These are phyloP conservation scores for Amphipyra berbera DNA, from an alignment of 2,888 invertebrate genomes.

Conservation along the genomic window DNA sequence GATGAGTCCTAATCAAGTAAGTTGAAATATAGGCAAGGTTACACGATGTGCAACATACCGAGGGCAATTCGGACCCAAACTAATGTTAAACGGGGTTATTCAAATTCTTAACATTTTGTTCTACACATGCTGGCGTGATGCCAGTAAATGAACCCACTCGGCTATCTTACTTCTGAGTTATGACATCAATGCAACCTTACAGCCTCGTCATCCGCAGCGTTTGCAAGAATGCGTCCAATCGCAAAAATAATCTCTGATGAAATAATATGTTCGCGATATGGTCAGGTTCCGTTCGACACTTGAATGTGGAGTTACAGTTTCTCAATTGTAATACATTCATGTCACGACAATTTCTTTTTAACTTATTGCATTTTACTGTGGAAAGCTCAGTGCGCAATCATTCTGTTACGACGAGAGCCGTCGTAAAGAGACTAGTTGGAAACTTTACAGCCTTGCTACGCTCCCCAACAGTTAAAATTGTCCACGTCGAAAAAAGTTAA, in stretches of 20 bases:
- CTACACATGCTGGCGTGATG: slow-evolving; percentile 59
- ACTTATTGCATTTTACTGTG: slow-evolving; percentile 78
- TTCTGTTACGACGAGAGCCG: slow-evolving; percentile 77
- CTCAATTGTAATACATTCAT: slow-evolving; percentile 64
- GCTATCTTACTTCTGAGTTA: slow-evolving; percentile 56
- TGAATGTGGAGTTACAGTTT: slow-evolving; percentile 18
- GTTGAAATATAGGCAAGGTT: neutral
- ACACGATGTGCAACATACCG: slow-evolving; percentile 8
- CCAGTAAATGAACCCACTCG: slow-evolving; percentile 58
- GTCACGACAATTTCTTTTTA: slow-evolving; percentile 74
- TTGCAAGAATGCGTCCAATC: slow-evolving; percentile 19
- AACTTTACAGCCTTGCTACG: slow-evolving; percentile 78
- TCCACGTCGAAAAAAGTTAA: slow-evolving; percentile 71
- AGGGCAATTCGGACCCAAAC: slow-evolving; percentile 32
- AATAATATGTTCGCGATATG: neutral
- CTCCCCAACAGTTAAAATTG: slow-evolving; percentile 73
- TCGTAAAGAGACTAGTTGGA: slow-evolving; percentile 83
- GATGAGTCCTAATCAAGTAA: neutral
- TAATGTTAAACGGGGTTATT: slow-evolving; percentile 52
- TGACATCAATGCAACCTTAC: slow-evolving; percentile 53
- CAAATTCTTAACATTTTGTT: slow-evolving; percentile 64
- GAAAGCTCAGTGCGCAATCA: slow-evolving; percentile 78
- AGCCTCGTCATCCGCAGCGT: slow-evolving; percentile 36
- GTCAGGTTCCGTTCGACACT: slow-evolving; percentile 9
- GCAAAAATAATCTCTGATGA: slow-evolving; percentile 5